phyloP scores from a whole-genome alignment of 2,797 vertebrate genomes.

The Parambassis ranga region DNA sequence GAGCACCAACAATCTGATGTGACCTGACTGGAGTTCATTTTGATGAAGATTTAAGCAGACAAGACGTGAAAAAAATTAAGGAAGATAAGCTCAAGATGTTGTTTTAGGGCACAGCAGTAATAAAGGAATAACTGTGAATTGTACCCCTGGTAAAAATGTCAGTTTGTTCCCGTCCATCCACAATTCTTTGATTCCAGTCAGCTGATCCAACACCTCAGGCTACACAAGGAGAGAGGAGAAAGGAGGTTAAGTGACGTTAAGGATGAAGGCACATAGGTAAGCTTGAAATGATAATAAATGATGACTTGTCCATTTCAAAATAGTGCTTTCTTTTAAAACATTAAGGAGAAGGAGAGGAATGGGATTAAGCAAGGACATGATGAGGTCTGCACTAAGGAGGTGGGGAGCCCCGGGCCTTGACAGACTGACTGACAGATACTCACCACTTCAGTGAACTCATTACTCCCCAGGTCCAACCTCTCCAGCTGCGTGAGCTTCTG shows the following conservation, averaged over 20 bases:
- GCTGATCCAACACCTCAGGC: constrained; percentile 98
- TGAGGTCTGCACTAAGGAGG: constrained; percentile 19
- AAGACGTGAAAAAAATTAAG: constrained; percentile 1
- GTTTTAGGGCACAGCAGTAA: neutral
- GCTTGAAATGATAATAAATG: too few relatives aligned
- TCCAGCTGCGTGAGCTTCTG: constrained; percentile 96
- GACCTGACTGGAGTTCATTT: constrained; percentile 16
- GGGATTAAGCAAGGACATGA: neutral
- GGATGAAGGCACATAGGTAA: neutral
- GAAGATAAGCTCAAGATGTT: constrained; percentile 14
- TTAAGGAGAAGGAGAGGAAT: neutral
- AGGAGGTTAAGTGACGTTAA: constrained; percentile 8
- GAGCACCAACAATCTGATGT: constrained; percentile 4
- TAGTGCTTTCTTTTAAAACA: neutral
- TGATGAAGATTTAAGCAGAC: constrained; percentile 32
- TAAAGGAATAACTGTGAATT: constrained; percentile 26
- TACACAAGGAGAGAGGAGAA: constrained; percentile 60
- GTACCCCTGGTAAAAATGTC: constrained; percentile 94
- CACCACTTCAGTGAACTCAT: constrained; percentile 99
- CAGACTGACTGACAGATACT: constrained; percentile 71
- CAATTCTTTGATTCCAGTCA: constrained; percentile 93
- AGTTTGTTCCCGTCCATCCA: constrained; percentile 98
- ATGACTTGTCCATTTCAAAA: too few relatives aligned
- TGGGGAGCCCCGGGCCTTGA: constrained; percentile 19
- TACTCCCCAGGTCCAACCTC: constrained; percentile 97